A percentile compares a stretch with the other conserved stretches of the same genome.
Conservation (phyloP, 2,888 invertebrate genomes). For the Rhagonycha fulva region DNA sequence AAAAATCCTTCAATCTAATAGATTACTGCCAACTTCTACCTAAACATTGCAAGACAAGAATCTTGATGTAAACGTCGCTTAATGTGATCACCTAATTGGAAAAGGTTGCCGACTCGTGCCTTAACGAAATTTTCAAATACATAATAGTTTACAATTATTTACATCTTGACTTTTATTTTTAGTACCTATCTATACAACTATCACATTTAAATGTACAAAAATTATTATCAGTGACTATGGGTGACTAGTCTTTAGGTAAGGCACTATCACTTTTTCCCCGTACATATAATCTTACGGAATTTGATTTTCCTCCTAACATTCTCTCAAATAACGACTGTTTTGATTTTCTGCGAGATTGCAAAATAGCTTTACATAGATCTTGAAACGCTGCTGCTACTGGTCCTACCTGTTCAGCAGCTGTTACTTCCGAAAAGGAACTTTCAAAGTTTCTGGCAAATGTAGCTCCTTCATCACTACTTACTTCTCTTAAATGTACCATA, state of each 20-base stretch:
- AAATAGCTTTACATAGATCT: constrained; percentile 82
- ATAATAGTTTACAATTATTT: neutral
- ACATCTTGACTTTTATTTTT: neutral
- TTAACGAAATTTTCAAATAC: no score
- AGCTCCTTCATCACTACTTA: constrained; percentile 86
- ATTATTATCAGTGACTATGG: neutral
- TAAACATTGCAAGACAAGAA: no score
- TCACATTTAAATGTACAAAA: neutral
- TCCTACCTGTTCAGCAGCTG: constrained; percentile 85
- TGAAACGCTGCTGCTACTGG: constrained; percentile 84
- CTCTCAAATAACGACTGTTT: constrained; percentile 84
- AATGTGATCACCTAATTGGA: no score
- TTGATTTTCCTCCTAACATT: constrained; percentile 78
- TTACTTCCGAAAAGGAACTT: constrained; percentile 85
- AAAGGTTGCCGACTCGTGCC: no score
- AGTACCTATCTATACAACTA: neutral
- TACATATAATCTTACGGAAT: constrained; percentile 72
- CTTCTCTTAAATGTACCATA: constrained; percentile 88
- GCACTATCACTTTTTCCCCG: constrained; percentile 89
- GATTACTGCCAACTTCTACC: no score
- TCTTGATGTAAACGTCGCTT: no score
- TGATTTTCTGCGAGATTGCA: constrained; percentile 77
- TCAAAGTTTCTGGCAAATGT: constrained; percentile 87
- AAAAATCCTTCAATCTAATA: no score
- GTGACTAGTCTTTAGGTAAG: constrained; percentile 75